Evolutionary conservation across 1,140 invertebrate genomes (phyloP).

Genomic region (Drosophila orosa): DNA sequence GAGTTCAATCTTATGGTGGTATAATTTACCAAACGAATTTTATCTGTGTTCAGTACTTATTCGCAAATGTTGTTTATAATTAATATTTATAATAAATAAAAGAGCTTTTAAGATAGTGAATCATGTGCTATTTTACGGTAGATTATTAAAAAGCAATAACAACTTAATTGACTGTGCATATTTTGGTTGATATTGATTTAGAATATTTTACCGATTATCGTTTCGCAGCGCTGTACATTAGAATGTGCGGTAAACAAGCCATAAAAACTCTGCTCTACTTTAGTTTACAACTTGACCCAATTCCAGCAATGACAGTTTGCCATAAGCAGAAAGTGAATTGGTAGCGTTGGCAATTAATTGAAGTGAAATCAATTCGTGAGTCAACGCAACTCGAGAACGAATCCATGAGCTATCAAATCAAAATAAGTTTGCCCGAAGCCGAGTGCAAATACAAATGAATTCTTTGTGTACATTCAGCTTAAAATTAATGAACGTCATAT

Average conservation of each 20-base stretch:
- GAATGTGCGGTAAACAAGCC: background rate
- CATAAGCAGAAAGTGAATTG: slow-evolving; percentile 12
- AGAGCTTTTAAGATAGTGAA: background rate
- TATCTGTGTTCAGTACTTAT: too few relatives aligned
- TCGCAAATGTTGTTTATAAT: too few relatives aligned
- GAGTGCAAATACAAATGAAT: background rate
- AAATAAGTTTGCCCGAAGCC: background rate
- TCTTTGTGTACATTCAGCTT: background rate
- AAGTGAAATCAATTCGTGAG: slow-evolving; percentile 13
- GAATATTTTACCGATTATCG: background rate
- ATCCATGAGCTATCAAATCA: background rate
- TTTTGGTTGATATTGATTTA: background rate
- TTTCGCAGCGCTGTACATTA: background rate
- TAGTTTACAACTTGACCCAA: slow-evolving; percentile 31
- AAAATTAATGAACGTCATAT: background rate
- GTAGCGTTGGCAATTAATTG: slow-evolving; percentile 2
- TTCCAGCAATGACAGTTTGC: slow-evolving; percentile 2
- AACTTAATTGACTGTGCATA: background rate
- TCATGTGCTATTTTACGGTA: too few relatives aligned
- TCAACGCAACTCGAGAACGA: background rate
- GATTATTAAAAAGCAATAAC: background rate
- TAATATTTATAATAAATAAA: too few relatives aligned
- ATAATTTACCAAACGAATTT: too few relatives aligned
- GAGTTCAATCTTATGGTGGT: too few relatives aligned
- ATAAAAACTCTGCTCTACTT: background rate